Conservation (phyloP, 2,797 vertebrate genomes). For the Acanthiza pusilla region DNA sequence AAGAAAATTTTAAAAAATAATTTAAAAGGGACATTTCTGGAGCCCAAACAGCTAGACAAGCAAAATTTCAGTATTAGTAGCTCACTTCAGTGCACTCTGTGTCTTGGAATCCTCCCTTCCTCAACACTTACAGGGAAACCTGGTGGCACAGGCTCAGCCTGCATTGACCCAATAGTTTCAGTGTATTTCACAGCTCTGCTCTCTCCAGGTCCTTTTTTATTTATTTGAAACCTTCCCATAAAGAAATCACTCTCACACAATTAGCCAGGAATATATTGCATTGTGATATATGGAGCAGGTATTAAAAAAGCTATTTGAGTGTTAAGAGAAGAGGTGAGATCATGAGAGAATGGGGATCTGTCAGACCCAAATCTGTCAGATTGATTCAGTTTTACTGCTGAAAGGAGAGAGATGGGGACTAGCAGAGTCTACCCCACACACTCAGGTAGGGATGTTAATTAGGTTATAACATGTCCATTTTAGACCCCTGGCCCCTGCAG, state of each 20-base stretch:
- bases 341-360: background rate
- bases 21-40: no score
- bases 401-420: background rate
- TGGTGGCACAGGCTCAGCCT: background rate
- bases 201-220: background rate
- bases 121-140: background rate
- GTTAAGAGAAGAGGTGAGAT: conserved; percentile 35
- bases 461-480: background rate
- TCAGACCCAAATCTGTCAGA: background rate
- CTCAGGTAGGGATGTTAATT: conserved; percentile 7
- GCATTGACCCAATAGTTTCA: background rate
- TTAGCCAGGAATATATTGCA: background rate
- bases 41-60: background rate
- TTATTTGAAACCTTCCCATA: background rate
- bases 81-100: background rate
- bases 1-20: no score
- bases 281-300: conserved; percentile 21
- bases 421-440: background rate
- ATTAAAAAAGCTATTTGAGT: conserved; percentile 40
- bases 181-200: background rate
- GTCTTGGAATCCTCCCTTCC: background rate
- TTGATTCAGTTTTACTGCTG: background rate
- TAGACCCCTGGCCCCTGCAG: background rate
- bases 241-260: background rate
- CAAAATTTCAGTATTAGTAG: background rate